A percentile compares a stretch with the other conserved stretches of the same genome.
These are phyloP conservation scores for Danio choprae DNA, from an alignment of 2,797 vertebrate species.

Conservation along the genomic window DNA sequence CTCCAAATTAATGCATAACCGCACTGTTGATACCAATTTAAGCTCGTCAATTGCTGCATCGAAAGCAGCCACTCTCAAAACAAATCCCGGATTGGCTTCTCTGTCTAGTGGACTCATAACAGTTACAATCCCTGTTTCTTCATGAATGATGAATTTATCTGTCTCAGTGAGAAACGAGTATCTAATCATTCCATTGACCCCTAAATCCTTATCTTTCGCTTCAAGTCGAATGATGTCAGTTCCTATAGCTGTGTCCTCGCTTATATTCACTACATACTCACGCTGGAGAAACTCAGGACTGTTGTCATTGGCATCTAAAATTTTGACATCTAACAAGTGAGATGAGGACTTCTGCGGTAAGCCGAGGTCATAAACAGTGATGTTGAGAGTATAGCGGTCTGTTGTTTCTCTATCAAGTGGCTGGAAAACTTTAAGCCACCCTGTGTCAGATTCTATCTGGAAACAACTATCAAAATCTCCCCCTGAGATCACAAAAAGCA, in stretches of 20 bases:
- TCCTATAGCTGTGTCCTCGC: constrained; percentile 77
- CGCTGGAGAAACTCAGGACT: constrained; percentile 80
- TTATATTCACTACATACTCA: constrained; percentile 82
- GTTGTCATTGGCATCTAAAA: constrained; percentile 86
- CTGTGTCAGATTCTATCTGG: constrained; percentile 81
- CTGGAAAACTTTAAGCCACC: constrained; percentile 80
- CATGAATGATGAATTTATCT: constrained; percentile 81
- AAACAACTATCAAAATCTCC: constrained; percentile 85
- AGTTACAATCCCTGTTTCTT: constrained; percentile 78
- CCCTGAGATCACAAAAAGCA: constrained; percentile 83
- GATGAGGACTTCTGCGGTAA: constrained; percentile 84
- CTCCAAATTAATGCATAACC: constrained; percentile 80
- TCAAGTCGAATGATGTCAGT: constrained; percentile 84
- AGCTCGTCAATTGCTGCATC: constrained; percentile 79
- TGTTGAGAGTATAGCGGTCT: constrained; percentile 80
- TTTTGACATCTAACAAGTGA: constrained; percentile 75
- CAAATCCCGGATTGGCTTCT: constrained; percentile 74
- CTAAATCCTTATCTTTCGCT: constrained; percentile 83
- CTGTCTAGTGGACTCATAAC: constrained; percentile 75
- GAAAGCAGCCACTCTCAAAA: constrained; percentile 81
- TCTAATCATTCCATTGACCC: constrained; percentile 78
- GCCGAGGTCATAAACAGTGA: constrained; percentile 86
- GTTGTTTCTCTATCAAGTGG: constrained; percentile 82
- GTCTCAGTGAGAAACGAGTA: constrained; percentile 84
- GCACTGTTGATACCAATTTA: constrained; percentile 76